Evolutionary conservation across 2,888 invertebrate genomes (phyloP).

Genomic region (Agrotis segetum): DNA sequence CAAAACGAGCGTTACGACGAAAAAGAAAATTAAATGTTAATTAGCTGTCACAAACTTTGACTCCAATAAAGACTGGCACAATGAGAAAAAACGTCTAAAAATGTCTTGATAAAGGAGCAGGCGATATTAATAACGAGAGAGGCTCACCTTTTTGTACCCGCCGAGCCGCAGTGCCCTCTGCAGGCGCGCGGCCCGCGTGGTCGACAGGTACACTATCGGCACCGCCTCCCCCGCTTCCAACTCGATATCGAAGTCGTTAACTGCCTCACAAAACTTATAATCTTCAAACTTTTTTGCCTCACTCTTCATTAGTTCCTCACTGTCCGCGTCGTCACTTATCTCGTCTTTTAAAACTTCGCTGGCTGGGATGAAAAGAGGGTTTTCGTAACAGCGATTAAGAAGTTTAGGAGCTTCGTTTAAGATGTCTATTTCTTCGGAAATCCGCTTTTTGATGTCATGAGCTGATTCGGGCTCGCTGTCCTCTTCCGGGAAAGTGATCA

Average conservation of each 20-base stretch:
- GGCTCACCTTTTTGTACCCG: slow-evolving; percentile 90
- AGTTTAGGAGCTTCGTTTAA: slow-evolving; percentile 71
- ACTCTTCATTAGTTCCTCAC: slow-evolving; percentile 83
- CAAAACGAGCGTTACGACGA: slow-evolving; percentile 23
- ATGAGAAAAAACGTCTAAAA: slow-evolving; percentile 61
- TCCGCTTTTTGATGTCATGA: slow-evolving; percentile 68
- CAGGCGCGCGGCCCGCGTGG: slow-evolving; percentile 88
- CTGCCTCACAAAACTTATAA: slow-evolving; percentile 87
- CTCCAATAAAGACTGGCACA: slow-evolving; percentile 59
- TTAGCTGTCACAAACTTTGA: slow-evolving; percentile 73
- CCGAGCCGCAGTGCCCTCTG: slow-evolving; percentile 90
- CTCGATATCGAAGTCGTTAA: slow-evolving; percentile 88
- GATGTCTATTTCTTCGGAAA: slow-evolving; percentile 64
- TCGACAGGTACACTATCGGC: slow-evolving; percentile 88
- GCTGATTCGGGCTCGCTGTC: slow-evolving; percentile 76
- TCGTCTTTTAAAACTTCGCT: slow-evolving; percentile 81
- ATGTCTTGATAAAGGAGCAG: slow-evolving; percentile 61
- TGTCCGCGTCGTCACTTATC: slow-evolving; percentile 79
- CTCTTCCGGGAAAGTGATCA: slow-evolving; percentile 83
- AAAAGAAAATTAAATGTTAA: slow-evolving; percentile 71
- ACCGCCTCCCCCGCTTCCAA: slow-evolving; percentile 84
- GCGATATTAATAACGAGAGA: slow-evolving; percentile 61
- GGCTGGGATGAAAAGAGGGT: slow-evolving; percentile 83
- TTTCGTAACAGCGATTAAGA: slow-evolving; percentile 81
- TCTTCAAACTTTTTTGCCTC: slow-evolving; percentile 83